Evolutionary conservation across 1,140 invertebrate genomes (phyloP), one percentile per base, ranked within the genome.

Genomic region (Oreohelix idahoensis): DNA sequence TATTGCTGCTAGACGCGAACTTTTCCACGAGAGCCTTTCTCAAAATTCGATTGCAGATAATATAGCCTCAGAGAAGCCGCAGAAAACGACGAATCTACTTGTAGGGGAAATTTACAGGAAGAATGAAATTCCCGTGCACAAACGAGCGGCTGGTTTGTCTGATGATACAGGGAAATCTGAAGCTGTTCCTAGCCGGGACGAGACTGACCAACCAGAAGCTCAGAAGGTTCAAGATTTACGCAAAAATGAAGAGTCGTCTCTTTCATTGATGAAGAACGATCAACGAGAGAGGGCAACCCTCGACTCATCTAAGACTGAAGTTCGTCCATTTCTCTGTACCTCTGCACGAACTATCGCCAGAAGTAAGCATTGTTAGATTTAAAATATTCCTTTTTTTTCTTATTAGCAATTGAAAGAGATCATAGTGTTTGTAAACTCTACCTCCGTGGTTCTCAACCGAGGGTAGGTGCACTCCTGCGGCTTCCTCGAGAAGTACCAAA

Each of bases 281-380:
- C 32, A 0, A 8, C 1, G 20, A 38, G n/a, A 26, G 32, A 35
- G n/a, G 1, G 29, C 36, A 42, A 26, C 35, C 13, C 1, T 26
- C 1, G 49, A 26, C 13, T 23, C 32, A 15, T 39, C 51, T 79
- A 29, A 0, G 35, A 79, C 13, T 32, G 36, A n/a, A 23, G 45
- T 58, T n/a, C 45, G 80, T n/a, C 70, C 80, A 26, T 75, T 82
- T 82, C 42, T 82, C 13, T 75, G 58, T 71, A 81, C 73, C 69
- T 81, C 79, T 1, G 35, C 35, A 17, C 38, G 79, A 20, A 81
- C 79, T 26, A 81, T 39, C 49, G 79, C 79, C 17, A 45, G 79
- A 81, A 11, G 79, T 81, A 81, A 81, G 79, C 73, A 66, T 23
- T 66, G 8, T n/a, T n/a, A n/a, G n/a, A n/a, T n/a, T n/a, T n/a